Conservation (phyloP, 2,113 vertebrate species). For the Baryphthengus martii region DNA sequence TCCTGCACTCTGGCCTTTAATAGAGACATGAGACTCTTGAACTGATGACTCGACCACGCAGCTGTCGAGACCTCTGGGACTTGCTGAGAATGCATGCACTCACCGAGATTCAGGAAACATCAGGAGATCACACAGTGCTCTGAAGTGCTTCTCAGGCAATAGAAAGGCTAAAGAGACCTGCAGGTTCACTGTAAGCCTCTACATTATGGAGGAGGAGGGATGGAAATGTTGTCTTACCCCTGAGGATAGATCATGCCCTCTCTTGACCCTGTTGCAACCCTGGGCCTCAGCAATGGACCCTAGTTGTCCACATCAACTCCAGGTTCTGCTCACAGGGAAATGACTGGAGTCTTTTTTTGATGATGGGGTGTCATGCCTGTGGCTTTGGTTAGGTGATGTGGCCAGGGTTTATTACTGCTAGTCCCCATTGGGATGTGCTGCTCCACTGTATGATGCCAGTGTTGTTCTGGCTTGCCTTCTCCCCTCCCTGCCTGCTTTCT, state of each 20-base stretch:
- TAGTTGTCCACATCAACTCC: too few relatives aligned
- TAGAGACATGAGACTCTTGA: not conserved
- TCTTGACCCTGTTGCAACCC: not conserved
- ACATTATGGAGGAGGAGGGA: not conserved
- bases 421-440: not conserved
- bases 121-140: not conserved
- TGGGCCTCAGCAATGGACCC: not conserved
- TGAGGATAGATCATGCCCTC: not conserved
- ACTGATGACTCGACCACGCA: fast-evolving
- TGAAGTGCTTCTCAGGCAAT: not conserved
- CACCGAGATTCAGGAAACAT: not conserved
- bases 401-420: not conserved
- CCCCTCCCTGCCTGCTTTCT: not conserved
- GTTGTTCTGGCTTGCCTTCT: not conserved
- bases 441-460: not conserved
- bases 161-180: not conserved
- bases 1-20: not conserved
- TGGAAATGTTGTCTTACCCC: not conserved
- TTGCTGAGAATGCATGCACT: not conserved
- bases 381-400: not conserved
- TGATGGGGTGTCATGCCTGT: not conserved
- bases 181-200: not conserved
- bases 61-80: not conserved
- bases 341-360: not conserved
- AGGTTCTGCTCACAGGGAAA: not conserved